Evolutionary conservation across 2,888 invertebrate genomes (phyloP).

Genomic region (Actias luna): DNA sequence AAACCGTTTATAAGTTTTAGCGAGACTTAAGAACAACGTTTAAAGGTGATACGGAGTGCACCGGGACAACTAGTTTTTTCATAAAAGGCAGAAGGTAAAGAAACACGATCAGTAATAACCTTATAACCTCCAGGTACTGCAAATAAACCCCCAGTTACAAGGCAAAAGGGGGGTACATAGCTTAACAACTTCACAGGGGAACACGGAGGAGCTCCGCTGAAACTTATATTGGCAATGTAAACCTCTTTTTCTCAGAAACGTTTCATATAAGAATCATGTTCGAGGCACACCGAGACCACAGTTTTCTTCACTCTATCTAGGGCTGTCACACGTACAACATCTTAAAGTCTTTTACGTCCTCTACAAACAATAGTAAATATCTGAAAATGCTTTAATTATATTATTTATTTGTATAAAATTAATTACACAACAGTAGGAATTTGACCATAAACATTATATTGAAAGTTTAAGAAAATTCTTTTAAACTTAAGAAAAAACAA

Average conservation of each 20-base stretch:
- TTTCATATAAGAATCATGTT: constrained; percentile 33
- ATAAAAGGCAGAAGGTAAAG: background rate
- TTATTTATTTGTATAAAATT: too few relatives aligned
- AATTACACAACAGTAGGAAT: too few relatives aligned
- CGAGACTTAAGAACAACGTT: too few relatives aligned
- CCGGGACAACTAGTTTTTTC: too few relatives aligned
- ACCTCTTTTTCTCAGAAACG: constrained; percentile 41
- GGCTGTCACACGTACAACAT: background rate
- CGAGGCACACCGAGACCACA: constrained; percentile 20
- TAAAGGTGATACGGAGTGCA: too few relatives aligned
- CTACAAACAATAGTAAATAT: too few relatives aligned
- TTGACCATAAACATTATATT: too few relatives aligned
- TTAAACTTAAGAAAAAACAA: too few relatives aligned
- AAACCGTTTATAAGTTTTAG: too few relatives aligned
- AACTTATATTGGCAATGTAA: constrained; percentile 45
- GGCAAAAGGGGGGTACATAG: background rate
- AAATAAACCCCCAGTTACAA: background rate
- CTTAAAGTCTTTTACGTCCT: background rate
- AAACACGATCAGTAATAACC: background rate
- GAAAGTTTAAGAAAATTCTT: too few relatives aligned
- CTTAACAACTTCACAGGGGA: constrained; percentile 9
- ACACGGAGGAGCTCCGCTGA: constrained; percentile 32
- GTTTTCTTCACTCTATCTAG: background rate
- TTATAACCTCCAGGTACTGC: background rate
- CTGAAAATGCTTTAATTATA: too few relatives aligned